phyloP scores from a whole-genome alignment of 2,113 vertebrate species.

The Columba livia region DNA sequence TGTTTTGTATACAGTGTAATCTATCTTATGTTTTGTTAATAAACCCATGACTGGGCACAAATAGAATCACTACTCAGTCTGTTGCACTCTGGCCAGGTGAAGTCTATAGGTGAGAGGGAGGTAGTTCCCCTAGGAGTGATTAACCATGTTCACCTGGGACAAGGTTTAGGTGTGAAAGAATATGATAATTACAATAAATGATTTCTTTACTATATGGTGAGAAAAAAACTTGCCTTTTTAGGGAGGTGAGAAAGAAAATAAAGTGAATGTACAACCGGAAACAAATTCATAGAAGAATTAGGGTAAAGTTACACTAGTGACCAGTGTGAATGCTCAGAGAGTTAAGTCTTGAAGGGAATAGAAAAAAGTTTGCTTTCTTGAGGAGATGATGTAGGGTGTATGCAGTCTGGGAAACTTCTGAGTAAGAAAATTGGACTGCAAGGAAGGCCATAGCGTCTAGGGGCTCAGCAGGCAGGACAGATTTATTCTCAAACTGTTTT shows the following conservation, averaged over 20 bases:
- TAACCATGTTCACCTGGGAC: not conserved
- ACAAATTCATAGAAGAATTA: not conserved
- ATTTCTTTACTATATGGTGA: not conserved
- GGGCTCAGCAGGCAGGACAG: not conserved
- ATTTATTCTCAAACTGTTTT: not conserved
- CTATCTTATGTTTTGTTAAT: not conserved
- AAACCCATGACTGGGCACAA: not conserved
- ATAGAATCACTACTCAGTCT: not conserved
- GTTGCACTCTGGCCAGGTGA: not conserved
- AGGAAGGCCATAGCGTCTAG: not conserved
- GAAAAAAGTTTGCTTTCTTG: not conserved
- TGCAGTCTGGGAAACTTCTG: not conserved
- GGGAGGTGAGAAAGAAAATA: not conserved
- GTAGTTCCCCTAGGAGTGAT: not conserved
- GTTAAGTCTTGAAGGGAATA: not conserved
- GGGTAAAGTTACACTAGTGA: not conserved
- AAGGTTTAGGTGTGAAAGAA: not conserved
- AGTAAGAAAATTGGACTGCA: not conserved
- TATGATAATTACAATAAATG: not conserved
- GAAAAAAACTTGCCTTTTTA: not conserved
- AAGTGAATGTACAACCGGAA: not conserved
- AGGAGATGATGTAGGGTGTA: not conserved
- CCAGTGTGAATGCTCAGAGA: not conserved
- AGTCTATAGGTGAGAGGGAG: not conserved
- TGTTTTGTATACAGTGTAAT: not conserved